These are phyloP conservation scores for Gastracanthus pulcherrimus DNA, from an alignment of 2,888 invertebrate genomes.

Conservation along the genomic window DNA sequence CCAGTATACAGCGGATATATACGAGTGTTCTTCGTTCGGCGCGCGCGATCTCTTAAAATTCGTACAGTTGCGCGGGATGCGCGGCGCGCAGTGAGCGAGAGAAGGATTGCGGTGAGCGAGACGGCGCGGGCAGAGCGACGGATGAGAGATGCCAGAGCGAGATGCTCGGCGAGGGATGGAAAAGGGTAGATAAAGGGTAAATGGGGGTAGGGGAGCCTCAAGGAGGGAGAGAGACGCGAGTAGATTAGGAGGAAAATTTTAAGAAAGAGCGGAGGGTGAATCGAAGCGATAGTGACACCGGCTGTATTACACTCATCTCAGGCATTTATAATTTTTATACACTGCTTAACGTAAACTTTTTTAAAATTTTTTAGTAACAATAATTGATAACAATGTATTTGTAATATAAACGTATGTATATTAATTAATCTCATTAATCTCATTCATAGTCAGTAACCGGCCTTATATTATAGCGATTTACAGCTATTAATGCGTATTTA, in stretches of 20 bases:
- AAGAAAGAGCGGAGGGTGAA: constrained; percentile 3
- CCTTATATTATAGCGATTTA: no score
- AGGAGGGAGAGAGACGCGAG: constrained; percentile 40
- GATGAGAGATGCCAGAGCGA: neutral
- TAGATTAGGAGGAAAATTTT: neutral
- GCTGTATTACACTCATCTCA: no score
- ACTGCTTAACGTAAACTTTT: no score
- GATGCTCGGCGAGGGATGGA: constrained; percentile 48
- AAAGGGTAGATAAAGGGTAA: constrained; percentile 63
- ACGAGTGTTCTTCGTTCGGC: constrained; percentile 60
- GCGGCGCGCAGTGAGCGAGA: constrained; percentile 49
- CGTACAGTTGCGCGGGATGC: constrained; percentile 54
- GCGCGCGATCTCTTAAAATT: constrained; percentile 58
- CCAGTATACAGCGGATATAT: constrained; percentile 17
- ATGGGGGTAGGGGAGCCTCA: constrained; percentile 45
- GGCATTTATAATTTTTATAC: no score
- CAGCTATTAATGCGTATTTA: no score
- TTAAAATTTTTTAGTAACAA: no score
- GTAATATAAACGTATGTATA: no score
- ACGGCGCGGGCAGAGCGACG: neutral
- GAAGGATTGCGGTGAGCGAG: constrained; percentile 27
- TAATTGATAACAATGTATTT: no score
- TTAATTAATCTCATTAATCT: no score
- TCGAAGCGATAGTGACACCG: neutral
- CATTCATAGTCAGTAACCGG: no score